Evolutionary conservation across 1,140 invertebrate species (phyloP).

Genomic region (Sminthurinus signatus): DNA sequence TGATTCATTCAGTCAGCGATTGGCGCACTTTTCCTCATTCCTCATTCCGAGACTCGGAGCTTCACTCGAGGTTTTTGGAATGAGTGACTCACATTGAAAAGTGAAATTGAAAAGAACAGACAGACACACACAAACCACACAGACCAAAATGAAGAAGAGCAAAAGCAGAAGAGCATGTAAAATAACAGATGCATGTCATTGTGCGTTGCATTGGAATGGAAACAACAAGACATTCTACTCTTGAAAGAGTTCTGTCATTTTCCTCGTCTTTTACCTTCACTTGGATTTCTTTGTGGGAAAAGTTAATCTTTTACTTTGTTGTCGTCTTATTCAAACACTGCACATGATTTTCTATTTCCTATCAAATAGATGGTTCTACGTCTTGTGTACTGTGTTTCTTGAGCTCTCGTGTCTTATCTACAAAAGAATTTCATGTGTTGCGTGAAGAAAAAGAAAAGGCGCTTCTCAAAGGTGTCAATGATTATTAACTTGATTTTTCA

Average conservation of each 20-base stretch:
- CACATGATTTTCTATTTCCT: slow-evolving; percentile 9
- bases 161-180: too few species aligned
- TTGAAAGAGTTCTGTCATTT: slow-evolving; percentile 11
- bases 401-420: slow-evolving; percentile 1
- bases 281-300: slow-evolving; percentile 25
- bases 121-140: background rate
- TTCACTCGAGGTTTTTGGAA: background rate
- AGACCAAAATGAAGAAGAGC: too few species aligned
- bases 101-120: slow-evolving; percentile 11
- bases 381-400: too few species aligned
- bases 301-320: slow-evolving; percentile 33
- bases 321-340: slow-evolving; percentile 19
- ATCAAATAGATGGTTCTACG: too few species aligned
- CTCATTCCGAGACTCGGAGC: background rate
- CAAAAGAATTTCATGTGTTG: background rate
- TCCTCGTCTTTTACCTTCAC: slow-evolving; percentile 25
- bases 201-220: too few species aligned
- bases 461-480: background rate
- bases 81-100: slow-evolving; percentile 14
- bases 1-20: slow-evolving; percentile 11
- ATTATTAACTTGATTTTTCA: slow-evolving; percentile 10
- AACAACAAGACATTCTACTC: background rate
- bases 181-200: too few species aligned
- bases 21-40: background rate
- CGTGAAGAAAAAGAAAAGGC: background rate